A percentile compares a stretch with the other conserved stretches of the same genome.
Evolutionary conservation across 2,888 invertebrate genomes (phyloP).

Genomic region (Temnothorax unifasciatus): DNA sequence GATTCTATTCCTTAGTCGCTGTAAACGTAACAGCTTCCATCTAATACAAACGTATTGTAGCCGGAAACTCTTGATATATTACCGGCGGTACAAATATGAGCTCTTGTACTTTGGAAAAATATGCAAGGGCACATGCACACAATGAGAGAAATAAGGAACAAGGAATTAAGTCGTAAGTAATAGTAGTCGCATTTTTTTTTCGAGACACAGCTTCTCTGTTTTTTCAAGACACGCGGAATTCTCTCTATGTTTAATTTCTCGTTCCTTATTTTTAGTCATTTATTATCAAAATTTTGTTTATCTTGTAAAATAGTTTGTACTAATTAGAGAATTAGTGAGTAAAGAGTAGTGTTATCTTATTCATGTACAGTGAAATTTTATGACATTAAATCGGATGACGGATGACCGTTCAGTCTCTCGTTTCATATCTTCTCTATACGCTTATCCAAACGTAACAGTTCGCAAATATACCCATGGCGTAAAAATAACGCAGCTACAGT

Average conservation of each 20-base stretch:
- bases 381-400: not conserved
- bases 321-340: not conserved
- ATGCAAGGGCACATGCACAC: not conserved
- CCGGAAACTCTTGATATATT: not conserved
- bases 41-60: not conserved
- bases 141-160: too few species aligned
- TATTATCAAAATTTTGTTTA: too few species aligned
- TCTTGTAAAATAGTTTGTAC: too few species aligned
- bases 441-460: not conserved
- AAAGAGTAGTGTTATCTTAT: not conserved
- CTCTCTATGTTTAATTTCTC: too few species aligned
- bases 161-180: too few species aligned
- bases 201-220: too few species aligned
- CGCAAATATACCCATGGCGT: not conserved
- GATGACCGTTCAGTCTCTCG: not conserved
- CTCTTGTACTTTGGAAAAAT: not conserved
- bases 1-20: constrained; percentile 15
- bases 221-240: too few species aligned
- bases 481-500: constrained; percentile 15
- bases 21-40: not conserved
- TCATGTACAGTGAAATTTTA: not conserved
- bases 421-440: not conserved
- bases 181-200: too few species aligned
- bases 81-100: not conserved
- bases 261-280: too few species aligned